Evolutionary conservation across 2,797 vertebrate species (phyloP), one percentile per base, ranked within the genome.

Genomic region (Eulemur mongoz): DNA sequence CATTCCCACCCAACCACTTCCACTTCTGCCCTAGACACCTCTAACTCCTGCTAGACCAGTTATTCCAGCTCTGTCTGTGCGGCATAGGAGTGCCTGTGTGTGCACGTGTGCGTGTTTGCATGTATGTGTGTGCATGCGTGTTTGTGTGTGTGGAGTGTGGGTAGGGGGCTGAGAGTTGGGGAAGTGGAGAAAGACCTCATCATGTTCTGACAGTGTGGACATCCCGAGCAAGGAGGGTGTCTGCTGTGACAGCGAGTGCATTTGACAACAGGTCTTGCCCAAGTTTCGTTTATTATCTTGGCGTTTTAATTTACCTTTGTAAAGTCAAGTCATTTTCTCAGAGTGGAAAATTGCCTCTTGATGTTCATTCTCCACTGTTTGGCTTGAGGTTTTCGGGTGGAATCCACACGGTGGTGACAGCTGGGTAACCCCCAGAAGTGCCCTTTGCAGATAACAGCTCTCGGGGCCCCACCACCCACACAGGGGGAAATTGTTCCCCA

Each of bases 391-490:
- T 97, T 80, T 85, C 5, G 65, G 50, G 91, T 97, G 45, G 11
- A 98, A 98, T 99, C 99, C 99, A 98, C 98, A 69, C 98, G 75
- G 98, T 97, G 98, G 98, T 97, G 93, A 97, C 95, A 96, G 97
- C 94, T 95, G 99, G 99, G 99, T 99, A 99, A 99, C 96, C 99
- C 99, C 99, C 99, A 98, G 98, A 99, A 98, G 96, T 35, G 96
- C 98, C 98, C 99, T 98, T 98, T 98, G 96, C 97, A 98, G 98
- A 98, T 98, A 98, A 99, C 98, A 98, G 98, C 98, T 98, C 98
- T 35, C 32, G 98, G 98, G 98, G 98, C 97, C 90, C 98, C 98
- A 83, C 98, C 98, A 95, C 99, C 99, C 97, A 98, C 98, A 52
- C 98, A 32, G 96, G 93, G 98, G 98, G 98, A 98, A 98, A 98